phyloP scores from a whole-genome alignment of 30 jellyfish, hydroid and myxozoan genomes.

The Turritopsis rubra region DNA sequence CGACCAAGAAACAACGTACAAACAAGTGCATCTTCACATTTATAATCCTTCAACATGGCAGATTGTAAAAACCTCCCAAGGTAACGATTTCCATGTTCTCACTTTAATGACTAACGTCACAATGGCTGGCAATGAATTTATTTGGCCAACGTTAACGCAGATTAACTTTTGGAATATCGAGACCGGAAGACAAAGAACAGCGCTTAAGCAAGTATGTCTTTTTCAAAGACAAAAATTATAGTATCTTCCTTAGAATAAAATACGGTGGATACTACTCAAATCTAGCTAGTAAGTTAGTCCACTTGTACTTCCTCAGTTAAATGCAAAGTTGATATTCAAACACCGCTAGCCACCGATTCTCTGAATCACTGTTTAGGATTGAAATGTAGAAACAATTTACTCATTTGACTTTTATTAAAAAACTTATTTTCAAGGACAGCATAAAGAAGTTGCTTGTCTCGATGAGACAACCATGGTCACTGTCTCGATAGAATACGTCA shows the following conservation, averaged over 20 bases:
- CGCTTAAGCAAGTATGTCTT: slow-evolving; percentile 67
- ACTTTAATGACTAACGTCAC: slow-evolving; percentile 16
- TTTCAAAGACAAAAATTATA: too few relatives aligned
- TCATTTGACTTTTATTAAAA: too few relatives aligned
- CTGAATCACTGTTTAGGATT: too few relatives aligned
- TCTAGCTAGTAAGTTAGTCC: too few relatives aligned
- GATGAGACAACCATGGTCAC: slow-evolving; percentile 48
- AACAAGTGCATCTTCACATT: slow-evolving; percentile 43
- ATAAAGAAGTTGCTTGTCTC: slow-evolving; percentile 42
- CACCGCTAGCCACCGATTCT: too few relatives aligned
- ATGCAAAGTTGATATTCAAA: too few relatives aligned
- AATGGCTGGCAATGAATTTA: slow-evolving; percentile 49
- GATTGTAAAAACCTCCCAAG: slow-evolving; percentile 30
- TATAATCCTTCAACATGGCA: slow-evolving; percentile 59
- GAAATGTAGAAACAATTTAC: too few relatives aligned
- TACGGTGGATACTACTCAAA: too few relatives aligned
- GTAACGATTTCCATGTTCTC: slow-evolving; percentile 50
- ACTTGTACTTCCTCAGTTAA: too few relatives aligned
- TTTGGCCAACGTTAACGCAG: slow-evolving; percentile 75
- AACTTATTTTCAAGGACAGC: too few relatives aligned
- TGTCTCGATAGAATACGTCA: slow-evolving; percentile 48
- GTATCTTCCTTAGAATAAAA: too few relatives aligned
- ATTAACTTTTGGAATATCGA: slow-evolving; percentile 72
- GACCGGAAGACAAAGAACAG: slow-evolving; percentile 61
- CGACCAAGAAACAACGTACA: slow-evolving; percentile 29